Conservation (phyloP, 1,140 invertebrate genomes). For the Zaprionus camerounensis region DNA sequence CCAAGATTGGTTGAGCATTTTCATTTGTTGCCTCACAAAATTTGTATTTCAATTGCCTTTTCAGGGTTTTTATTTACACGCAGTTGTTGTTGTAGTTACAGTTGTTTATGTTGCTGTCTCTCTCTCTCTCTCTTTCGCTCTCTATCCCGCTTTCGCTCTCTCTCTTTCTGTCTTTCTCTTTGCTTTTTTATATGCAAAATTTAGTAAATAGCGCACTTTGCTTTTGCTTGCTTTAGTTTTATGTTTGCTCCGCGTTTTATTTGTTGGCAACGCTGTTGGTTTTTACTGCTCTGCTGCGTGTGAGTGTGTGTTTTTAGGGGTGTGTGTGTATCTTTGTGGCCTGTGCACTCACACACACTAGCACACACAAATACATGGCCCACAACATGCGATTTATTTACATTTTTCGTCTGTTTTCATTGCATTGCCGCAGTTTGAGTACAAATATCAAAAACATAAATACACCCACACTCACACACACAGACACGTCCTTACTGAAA, state of each 20-base stretch:
- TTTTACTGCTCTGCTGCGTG: conserved; percentile 62
- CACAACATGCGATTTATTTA: conserved; percentile 65
- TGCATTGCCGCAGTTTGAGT: conserved; percentile 74
- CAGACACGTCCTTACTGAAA: conserved; percentile 19
- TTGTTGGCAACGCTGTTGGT: conserved; percentile 66
- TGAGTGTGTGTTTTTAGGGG: conserved; percentile 25
- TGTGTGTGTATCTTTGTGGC: conserved; percentile 47
- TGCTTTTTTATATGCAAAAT: conserved; percentile 74
- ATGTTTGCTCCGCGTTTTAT: conserved; percentile 71
- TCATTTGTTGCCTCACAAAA: background rate
- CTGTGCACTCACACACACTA: conserved; percentile 38
- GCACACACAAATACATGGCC: conserved; percentile 12
- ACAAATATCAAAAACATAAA: conserved; percentile 57
- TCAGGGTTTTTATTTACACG: conserved; percentile 35
- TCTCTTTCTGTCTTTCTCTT: conserved; percentile 3
- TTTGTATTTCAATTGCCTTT: conserved; percentile 39
- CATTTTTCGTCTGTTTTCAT: conserved; percentile 75
- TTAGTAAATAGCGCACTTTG: conserved; percentile 77
- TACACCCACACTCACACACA: conserved; percentile 10
- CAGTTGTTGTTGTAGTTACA: conserved; percentile 9
- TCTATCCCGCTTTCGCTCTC: too few relatives aligned
- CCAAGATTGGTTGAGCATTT: background rate
- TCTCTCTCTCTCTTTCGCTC: conserved; percentile 3
- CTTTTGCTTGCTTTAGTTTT: conserved; percentile 76
- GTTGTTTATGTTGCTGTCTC: conserved; percentile 15